Evolutionary conservation across 2,113 vertebrate genomes (phyloP), one percentile per base, ranked within the genome.

Genomic region (Cheilinus undulatus): DNA sequence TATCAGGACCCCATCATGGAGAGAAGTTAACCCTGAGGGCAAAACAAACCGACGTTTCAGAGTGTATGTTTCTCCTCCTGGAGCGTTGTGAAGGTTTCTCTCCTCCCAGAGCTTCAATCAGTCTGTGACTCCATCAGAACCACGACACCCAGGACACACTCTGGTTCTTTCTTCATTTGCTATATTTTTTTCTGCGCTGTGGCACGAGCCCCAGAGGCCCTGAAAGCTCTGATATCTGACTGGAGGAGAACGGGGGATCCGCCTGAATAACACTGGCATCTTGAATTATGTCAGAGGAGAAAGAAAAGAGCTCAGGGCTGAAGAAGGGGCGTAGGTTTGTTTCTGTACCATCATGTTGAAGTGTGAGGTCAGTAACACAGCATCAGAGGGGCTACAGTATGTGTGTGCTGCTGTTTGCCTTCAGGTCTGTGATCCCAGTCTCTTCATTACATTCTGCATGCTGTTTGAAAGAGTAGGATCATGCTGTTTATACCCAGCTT

Each of bases 1-100:
- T 72, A 72, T 68, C 19, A 57, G 13, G 40, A 52, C 58, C 0
- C 2, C 57, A 54, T 61, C 32, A 30, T 43, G 28, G 65, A 0
- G 8, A 57, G 24, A 34, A 28, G 15, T 57, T 13, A 22, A 15
- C 51, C 77, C 28, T 17, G 5, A 0, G 58, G 70, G 12, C 8
- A 26, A 45, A 63, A 58, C 57, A 68, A 40, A 53, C 12, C 28
- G 10, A 49, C 62, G 5, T 59, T 4, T 51, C 34, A 32, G 23
- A 11, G 52, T 0, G 13, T 3, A 24, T 1, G 8, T 34, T 7
- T 11, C 4, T 7, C 69, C 4, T 38, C 40, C 40, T 20, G 7
- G 9, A 46, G 28, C 68, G 20, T 7, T 1, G 3, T 6, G 52
- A 32, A 14, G 45, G 23, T 23, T 50, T 13, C 24, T 8, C 24